phyloP scores from a whole-genome alignment of 1,140 invertebrate genomes.

The Rhyacophila brunnea region DNA sequence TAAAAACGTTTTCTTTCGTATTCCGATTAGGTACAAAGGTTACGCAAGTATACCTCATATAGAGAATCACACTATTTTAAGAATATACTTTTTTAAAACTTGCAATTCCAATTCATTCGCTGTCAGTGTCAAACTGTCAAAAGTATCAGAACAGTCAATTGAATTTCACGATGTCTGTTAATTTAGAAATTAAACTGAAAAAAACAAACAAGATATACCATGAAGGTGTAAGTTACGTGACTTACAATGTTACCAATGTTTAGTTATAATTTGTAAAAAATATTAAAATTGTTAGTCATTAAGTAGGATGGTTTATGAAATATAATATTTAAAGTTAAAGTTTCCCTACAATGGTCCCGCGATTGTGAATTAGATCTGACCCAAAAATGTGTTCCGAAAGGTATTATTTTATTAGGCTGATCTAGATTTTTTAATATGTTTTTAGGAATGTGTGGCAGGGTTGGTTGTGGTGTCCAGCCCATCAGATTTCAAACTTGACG shows the following conservation, averaged over 20 bases:
- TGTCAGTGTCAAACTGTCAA: constrained; percentile 9
- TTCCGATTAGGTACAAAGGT: no score
- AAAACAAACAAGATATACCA: constrained; percentile 80
- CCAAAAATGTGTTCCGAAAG: background rate
- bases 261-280: background rate
- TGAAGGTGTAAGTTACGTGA: constrained; percentile 67
- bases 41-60: no score
- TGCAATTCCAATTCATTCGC: no score
- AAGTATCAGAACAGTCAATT: background rate
- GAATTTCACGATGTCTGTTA: constrained; percentile 57
- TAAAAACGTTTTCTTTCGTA: no score
- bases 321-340: constrained; percentile 12
- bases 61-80: no score
- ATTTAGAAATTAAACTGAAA: constrained; percentile 73
- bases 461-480: constrained; percentile 75
- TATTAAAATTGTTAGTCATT: constrained; percentile 4
- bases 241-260: background rate
- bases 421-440: no score
- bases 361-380: background rate
- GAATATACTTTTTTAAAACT: no score
- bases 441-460: constrained; percentile 78
- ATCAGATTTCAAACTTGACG: constrained; percentile 87
- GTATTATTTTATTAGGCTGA: background rate
- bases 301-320: constrained; percentile 17
- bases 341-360: constrained; percentile 12